Percentiles rank a stretch among this genome's conserved stretches.
Evolutionary conservation across 2,888 invertebrate species (phyloP).

Genomic region (Alitta virens): DNA sequence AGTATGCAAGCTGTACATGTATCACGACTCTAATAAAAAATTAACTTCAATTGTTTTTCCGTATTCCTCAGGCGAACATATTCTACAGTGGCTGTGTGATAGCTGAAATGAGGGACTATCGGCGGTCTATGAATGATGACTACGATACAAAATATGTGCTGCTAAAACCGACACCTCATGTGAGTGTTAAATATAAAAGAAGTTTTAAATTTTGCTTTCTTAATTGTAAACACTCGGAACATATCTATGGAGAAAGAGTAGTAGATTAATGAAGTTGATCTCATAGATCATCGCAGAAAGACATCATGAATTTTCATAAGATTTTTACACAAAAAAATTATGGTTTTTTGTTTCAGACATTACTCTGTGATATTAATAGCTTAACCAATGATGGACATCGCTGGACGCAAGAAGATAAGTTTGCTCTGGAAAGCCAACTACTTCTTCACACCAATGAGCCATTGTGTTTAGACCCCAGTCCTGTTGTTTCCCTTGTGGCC

Average conservation of each 20-base stretch:
- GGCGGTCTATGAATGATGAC: slow-evolving; percentile 70
- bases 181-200: too few relatives aligned
- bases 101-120: slow-evolving; percentile 84
- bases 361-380: slow-evolving; percentile 67
- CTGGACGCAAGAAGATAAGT: slow-evolving; percentile 75
- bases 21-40: too few relatives aligned
- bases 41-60: too few relatives aligned
- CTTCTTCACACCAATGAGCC: slow-evolving; percentile 83
- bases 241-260: not conserved
- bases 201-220: too few relatives aligned
- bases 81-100: slow-evolving; percentile 88
- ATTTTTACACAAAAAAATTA: not conserved
- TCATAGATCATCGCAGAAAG: not conserved
- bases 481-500: slow-evolving; percentile 73
- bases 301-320: not conserved
- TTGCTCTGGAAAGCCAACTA: slow-evolving; percentile 79
- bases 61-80: slow-evolving; percentile 52
- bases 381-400: slow-evolving; percentile 59
- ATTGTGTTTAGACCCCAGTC: slow-evolving; percentile 84
- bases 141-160: slow-evolving; percentile 27
- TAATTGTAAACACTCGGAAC: not conserved
- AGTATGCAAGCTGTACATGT: too few relatives aligned
- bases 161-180: slow-evolving; percentile 69
- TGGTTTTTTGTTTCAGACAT: slow-evolving; percentile 60
- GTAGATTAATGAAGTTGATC: not conserved